Base-by-base conservation (phyloP, 2,888 invertebrate genomes). In the Brachycybe producta region DNA sequence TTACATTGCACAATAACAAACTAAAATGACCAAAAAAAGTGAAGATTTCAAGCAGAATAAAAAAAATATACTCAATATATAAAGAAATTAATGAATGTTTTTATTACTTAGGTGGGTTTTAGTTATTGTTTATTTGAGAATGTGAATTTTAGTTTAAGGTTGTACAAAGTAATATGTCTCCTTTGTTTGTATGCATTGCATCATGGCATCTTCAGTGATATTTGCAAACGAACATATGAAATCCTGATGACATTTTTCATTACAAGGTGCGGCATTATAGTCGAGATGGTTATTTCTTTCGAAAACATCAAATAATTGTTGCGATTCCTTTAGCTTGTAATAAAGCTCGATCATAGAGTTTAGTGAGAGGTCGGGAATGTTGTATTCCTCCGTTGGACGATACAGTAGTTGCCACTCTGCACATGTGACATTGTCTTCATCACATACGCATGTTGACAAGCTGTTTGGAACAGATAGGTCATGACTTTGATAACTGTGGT, bases 221-320 rank as follows among this genome's bases (percentile, higher is more conserved):
- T 42, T 42, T 24, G 42, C 42, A 15, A 42, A 27, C 5, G 42
- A 42, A 15, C 42, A 42, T 19, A 42, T 24, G 27, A 13, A 42
- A 17, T 42, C 28, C 4, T 42, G 13, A n/a, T 42, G n/a, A 8
- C 42, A 42, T 13, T n/a, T 42, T 24, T 21, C 15, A 17, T 42
- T 8, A 17, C 42, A 42, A 1, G 42, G 27, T 5, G 7, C 5
- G 4, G 28, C 19, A 11, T 27, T 28, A 15, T 42, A 42, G 28
- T 42, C 27, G n/a, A 42, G 27, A 26, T 19, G 19, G 27, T 28
- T 42, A 8, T 42, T 13, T 19, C 28, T 42, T 24, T 27, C 19
- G 26, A n/a, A 42, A 19, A 4, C 19, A n/a, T 42, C 26, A 27
- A 42, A 42, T 4, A 27, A 27, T 24, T 42, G 26, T 24, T 21